A percentile compares a stretch with the other conserved stretches of the same genome.
These are phyloP conservation scores for Spinus pinus DNA, from an alignment of 2,797 vertebrate species.

Conservation along the genomic window DNA sequence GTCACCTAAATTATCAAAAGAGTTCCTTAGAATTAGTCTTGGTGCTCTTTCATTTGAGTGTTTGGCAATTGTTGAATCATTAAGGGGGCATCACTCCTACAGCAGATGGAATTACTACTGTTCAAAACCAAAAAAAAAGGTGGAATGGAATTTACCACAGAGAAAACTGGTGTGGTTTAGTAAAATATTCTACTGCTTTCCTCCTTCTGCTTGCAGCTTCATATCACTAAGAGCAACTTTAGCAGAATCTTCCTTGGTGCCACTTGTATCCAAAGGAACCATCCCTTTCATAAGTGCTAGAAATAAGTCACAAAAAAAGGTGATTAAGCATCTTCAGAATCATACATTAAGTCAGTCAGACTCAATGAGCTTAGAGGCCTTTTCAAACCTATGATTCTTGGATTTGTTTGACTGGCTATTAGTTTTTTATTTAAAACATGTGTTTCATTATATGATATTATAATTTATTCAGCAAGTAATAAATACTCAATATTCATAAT, in stretches of 20 bases:
- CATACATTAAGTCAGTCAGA: neutral
- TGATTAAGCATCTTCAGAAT: neutral
- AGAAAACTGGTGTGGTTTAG: constrained; percentile 29
- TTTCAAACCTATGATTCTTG: neutral
- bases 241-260: constrained; percentile 56
- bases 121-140: neutral
- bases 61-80: constrained; percentile 24
- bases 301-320: constrained; percentile 20
- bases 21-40: constrained; percentile 13
- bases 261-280: constrained; percentile 68
- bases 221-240: constrained; percentile 49
- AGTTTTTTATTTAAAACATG: neutral
- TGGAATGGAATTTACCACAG: constrained; percentile 20
- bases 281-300: constrained; percentile 75
- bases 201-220: constrained; percentile 65
- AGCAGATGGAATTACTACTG: neutral
- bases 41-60: neutral
- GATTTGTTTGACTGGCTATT: neutral
- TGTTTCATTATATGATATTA: neutral
- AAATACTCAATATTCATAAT: neutral
- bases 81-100: neutral
- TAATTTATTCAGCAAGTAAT: neutral
- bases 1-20: neutral
- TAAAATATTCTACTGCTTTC: constrained; percentile 54
- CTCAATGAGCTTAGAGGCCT: neutral